A percentile compares a stretch with the other conserved stretches of the same genome.
Conservation (phyloP, 2,888 invertebrate species). For the Julus scandinavius region DNA sequence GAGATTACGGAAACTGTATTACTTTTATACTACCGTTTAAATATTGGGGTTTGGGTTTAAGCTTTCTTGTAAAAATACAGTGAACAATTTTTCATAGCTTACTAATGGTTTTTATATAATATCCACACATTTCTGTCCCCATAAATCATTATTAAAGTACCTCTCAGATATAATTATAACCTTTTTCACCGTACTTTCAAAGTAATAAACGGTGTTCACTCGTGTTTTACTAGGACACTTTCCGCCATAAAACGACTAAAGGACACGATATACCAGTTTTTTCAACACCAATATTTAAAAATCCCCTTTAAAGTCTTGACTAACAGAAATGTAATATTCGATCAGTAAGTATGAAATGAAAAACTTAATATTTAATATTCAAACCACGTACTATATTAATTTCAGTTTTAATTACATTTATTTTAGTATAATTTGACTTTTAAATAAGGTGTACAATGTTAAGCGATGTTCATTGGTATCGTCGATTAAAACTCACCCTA, state of each 20-base stretch:
- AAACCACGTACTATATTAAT: no score
- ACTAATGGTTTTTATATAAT: neutral
- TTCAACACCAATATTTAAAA: neutral
- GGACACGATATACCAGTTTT: neutral
- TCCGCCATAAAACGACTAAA: neutral
- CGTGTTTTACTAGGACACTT: neutral
- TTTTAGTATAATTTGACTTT: neutral
- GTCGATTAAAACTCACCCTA: neutral
- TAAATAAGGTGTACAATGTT: neutral
- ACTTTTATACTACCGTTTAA: neutral
- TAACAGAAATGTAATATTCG: neutral
- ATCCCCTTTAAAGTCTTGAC: neutral
- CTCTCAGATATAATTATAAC: neutral
- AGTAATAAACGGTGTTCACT: neutral
- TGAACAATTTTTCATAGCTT: neutral
- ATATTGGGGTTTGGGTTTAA: neutral
- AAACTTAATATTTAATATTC: neutral
- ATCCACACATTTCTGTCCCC: neutral
- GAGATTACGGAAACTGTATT: no score
- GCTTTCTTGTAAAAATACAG: neutral
- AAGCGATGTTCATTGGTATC: neutral
- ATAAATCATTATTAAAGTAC: neutral
- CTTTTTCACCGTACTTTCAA: neutral
- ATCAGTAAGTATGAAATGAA: neutral
- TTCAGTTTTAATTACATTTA: no score